Percentiles rank a stretch among this genome's conserved stretches.
Conservation (phyloP, 2,797 vertebrate species). For the Saguinus oedipus region DNA sequence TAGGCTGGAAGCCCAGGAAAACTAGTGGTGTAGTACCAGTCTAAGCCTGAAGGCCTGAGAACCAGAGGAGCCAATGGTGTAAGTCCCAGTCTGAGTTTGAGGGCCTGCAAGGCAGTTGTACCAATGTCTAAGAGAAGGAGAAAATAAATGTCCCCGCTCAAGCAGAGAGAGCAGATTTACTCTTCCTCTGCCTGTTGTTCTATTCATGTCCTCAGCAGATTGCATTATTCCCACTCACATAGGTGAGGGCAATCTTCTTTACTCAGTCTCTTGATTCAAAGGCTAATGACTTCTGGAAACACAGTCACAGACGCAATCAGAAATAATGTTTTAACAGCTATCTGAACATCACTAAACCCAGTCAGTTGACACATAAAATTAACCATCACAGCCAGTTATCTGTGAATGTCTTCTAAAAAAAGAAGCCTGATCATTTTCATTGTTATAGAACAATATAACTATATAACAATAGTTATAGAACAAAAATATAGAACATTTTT, state of each 20-base stretch:
- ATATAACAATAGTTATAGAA: too few relatives aligned
- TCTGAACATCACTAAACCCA: not conserved
- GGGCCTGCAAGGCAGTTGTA: not conserved
- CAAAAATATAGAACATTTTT: too few relatives aligned
- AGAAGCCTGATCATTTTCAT: not conserved
- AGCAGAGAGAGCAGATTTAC: too few relatives aligned
- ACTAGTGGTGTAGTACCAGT: not conserved
- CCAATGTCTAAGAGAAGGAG: not conserved
- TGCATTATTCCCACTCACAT: not conserved
- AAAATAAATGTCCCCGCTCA: not conserved
- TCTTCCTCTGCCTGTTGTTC: too few relatives aligned
- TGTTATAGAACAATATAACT: too few relatives aligned
- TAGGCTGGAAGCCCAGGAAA: not conserved
- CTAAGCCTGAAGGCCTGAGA: not conserved
- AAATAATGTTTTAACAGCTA: not conserved
- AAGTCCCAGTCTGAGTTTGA: not conserved
- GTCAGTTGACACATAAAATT: not conserved
- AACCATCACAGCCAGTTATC: not conserved
- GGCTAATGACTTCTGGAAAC: not conserved
- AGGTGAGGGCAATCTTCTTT: not conserved
- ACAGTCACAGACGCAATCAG: not conserved
- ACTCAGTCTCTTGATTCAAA: not conserved
- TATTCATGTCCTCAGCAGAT: too few relatives aligned
- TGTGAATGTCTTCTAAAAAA: not conserved
- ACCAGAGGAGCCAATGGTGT: not conserved